phyloP scores from a whole-genome alignment of 1,140 invertebrate species.

The Drosophila tani region DNA sequence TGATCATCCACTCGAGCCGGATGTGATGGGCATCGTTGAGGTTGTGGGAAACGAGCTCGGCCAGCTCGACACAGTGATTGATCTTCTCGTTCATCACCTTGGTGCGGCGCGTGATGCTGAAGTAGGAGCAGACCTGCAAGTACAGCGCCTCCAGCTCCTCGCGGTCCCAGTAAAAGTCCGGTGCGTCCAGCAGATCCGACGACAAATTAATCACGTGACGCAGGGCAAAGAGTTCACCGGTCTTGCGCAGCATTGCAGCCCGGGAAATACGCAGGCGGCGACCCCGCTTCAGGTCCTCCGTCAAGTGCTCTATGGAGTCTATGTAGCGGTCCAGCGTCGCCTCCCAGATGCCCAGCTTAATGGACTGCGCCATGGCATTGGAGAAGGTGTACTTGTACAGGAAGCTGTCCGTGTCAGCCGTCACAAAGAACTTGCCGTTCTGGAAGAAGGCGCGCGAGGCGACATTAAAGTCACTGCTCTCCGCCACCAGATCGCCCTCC shows the following conservation, averaged over 20 bases:
- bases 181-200: slow-evolving; percentile 96
- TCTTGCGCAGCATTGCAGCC: slow-evolving; percentile 92
- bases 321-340: slow-evolving; percentile 93
- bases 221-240: slow-evolving; percentile 95
- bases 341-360: slow-evolving; percentile 97
- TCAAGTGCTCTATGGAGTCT: slow-evolving; percentile 92
- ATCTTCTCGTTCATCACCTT: slow-evolving; percentile 97
- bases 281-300: slow-evolving; percentile 92
- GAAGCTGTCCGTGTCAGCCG: slow-evolving; percentile 70
- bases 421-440: slow-evolving; percentile 84
- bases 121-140: slow-evolving; percentile 91
- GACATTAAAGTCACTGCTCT: slow-evolving; percentile 53
- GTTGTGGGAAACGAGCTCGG: slow-evolving; percentile 94
- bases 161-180: slow-evolving; percentile 99
- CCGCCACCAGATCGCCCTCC: slow-evolving; percentile 74
- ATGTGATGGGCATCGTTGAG: slow-evolving; percentile 96
- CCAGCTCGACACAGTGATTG: slow-evolving; percentile 95
- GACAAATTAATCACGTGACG: slow-evolving; percentile 96
- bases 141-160: slow-evolving; percentile 94
- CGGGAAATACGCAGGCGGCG: slow-evolving; percentile 88
- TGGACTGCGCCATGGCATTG: slow-evolving; percentile 96
- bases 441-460: slow-evolving; percentile 78
- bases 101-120: slow-evolving; percentile 93
- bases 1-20: slow-evolving; percentile 98
- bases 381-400: slow-evolving; percentile 86